Conservation (phyloP, 92 coral and sea anemone species). For the Paragorgia papillata region DNA sequence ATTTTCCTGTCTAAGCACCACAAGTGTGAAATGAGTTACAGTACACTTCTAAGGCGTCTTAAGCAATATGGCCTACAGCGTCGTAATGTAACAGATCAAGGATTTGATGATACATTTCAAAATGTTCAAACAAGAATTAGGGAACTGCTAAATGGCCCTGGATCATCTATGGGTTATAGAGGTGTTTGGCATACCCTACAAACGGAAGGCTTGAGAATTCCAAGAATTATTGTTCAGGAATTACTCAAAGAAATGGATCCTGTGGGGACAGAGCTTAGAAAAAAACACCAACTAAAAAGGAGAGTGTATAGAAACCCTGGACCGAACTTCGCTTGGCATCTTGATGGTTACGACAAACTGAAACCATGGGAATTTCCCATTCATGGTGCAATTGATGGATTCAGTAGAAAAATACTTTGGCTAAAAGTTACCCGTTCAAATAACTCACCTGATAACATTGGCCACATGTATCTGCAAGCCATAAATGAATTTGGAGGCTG, state of each 20-base stretch:
- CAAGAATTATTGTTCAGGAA: constrained; percentile 3
- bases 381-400: constrained; percentile 2
- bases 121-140: too few species aligned
- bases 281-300: constrained; percentile 45
- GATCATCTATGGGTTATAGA: constrained; percentile 46
- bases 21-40: too few species aligned
- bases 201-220: constrained; percentile 27
- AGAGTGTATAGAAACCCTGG: constrained; percentile 39
- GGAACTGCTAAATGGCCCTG: constrained; percentile 62
- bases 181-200: constrained; percentile 59
- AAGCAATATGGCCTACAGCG: too few species aligned
- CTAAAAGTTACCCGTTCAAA: background rate
- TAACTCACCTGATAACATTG: background rate
- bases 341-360: constrained; percentile 10
- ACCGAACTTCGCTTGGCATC: constrained; percentile 40
- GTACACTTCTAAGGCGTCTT: too few species aligned
- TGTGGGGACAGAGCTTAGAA: constrained; percentile 44
- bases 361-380: background rate
- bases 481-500: background rate
- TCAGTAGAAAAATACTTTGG: background rate
- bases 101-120: too few species aligned
- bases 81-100: too few species aligned
- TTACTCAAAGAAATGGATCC: constrained; percentile 31
- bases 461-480: background rate
- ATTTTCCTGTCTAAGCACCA: too few species aligned